Evolutionary conservation across 2,888 invertebrate genomes (phyloP), one percentile per base, ranked within the genome.

Genomic region (Pocota personata): DNA sequence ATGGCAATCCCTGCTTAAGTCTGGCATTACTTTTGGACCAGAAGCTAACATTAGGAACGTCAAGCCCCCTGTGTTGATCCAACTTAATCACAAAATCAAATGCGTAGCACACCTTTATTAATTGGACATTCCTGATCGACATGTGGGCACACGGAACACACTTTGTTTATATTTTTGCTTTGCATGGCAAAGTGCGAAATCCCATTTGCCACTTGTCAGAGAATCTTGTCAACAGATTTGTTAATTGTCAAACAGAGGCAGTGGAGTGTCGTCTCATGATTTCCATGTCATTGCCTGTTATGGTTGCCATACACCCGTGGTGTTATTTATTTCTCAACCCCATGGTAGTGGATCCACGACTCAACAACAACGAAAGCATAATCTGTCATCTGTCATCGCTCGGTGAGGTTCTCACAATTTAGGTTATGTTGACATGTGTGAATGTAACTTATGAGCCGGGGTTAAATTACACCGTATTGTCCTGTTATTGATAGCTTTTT

Each of bases 211-310:
- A 58, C 58, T 66, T 77, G 67, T 67, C 83, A 67, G 67, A 43
- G 43, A 19, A 60, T 35, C 62, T 52, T 67, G 83, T 84, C 83
- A 79, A 75, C 50, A 84, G 73, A 84, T 67, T 79, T 79, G 55
- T 79, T 73, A 73, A 79, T 73, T 84, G 67, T 50, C 73, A 79
- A 84, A 75, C 83, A 79, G 83, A 43, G 79, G 43, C 73, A 67
- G 55, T 48, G 55, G 55, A 73, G 21, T 78, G 72, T 52, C 76
- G 37, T 76, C 82, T 48, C 24, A 57, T 43, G 67, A 14, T n/a
- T 52, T 75, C 27, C 27, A 24, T 76, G 69, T 30, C 37, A 71
- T 64, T 52, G 52, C 12, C 24, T 48, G 48, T n/a, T 57, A 66
- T 66, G 55, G 67, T 52, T 55, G 14, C 40, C 27, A 24, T 55